phyloP scores from a whole-genome alignment of 2,113 vertebrate species.

The Sapayoa aenigma region DNA sequence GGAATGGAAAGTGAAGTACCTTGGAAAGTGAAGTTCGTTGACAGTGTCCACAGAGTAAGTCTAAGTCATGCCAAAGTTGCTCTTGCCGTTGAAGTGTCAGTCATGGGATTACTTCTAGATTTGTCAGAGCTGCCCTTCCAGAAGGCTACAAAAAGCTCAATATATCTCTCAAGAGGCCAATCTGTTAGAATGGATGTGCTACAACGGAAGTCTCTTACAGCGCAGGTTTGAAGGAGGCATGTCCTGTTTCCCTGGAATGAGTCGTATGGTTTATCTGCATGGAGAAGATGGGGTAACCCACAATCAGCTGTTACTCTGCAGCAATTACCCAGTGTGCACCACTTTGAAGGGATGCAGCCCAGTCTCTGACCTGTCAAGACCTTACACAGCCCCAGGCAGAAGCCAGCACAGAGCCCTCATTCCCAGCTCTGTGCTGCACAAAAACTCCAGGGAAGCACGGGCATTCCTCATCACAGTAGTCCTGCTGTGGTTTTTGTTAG shows the following conservation, averaged over 20 bases:
- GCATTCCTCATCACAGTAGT: neutral
- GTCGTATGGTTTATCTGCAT: neutral
- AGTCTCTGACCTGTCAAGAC: neutral
- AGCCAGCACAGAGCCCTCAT: accelerated
- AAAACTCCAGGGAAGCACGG: accelerated
- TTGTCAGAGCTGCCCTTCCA: neutral
- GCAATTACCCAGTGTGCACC: neutral
- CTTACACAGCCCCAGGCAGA: accelerated
- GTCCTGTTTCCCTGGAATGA: neutral
- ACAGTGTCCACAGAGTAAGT: neutral
- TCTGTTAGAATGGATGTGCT: neutral
- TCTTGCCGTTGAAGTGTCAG: neutral
- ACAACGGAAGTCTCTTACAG: neutral
- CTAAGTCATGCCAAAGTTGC: neutral
- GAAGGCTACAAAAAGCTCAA: neutral
- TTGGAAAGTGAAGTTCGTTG: neutral
- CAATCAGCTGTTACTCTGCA: neutral
- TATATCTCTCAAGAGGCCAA: neutral
- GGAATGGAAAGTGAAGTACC: neutral
- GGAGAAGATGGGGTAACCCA: neutral
- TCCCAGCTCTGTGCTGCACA: neutral
- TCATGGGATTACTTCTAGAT: neutral
- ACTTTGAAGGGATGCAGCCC: neutral
- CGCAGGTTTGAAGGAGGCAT: neutral
- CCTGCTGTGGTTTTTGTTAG: neutral